Base-by-base conservation (phyloP, 2,888 invertebrate genomes). In the Lasioglossum calceatum region DNA sequence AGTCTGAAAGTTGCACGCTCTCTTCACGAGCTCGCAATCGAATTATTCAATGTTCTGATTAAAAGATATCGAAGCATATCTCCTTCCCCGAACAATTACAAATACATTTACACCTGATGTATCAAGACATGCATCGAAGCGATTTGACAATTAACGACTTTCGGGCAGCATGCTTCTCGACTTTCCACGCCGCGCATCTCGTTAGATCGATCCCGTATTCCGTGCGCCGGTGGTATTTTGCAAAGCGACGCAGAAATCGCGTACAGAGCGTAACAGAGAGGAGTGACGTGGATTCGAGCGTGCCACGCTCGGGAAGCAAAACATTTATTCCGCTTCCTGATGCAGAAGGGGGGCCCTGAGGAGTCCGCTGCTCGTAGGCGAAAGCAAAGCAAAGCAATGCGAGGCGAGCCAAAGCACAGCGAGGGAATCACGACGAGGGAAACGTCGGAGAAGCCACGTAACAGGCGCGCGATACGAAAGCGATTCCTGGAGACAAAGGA, bases 401-500 rank as follows among this genome's bases (percentile, higher is more conserved):
- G 16, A 44, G 16, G 19, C 19, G 5, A 47, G 4, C 14, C 47
- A 47, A 54, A 54, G 54, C 10, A 23, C 23, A 54, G 8, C 8
- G 47, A 58, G 74, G 36, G 74, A 75, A 78, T 71, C 72, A 42
- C 16, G n/a, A 72, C 23, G 39, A 75, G 77, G 84, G 79, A 81
- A 77, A 85, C 67, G 79, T 74, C 36, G 50, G n/a, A 8, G 67
- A 36, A 16, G 58, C 42, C 44, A 83, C 58, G 88, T 82, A 82
- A 84, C 76, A 84, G 82, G 32, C 32, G 76, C 71, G 81, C 54
- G 54, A 89, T 84, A 87, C 85, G 80, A 90, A 88, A 81, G 79
- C 82, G 81, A 88, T 87, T 87, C 84, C 77, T 44, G 85, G 89
- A 91, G 90, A 92, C 91, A 92, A 90, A 91, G 92, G 81, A 86